These are phyloP conservation scores for Betta splendens DNA, from an alignment of 2,797 vertebrate species.

Conservation along the genomic window DNA sequence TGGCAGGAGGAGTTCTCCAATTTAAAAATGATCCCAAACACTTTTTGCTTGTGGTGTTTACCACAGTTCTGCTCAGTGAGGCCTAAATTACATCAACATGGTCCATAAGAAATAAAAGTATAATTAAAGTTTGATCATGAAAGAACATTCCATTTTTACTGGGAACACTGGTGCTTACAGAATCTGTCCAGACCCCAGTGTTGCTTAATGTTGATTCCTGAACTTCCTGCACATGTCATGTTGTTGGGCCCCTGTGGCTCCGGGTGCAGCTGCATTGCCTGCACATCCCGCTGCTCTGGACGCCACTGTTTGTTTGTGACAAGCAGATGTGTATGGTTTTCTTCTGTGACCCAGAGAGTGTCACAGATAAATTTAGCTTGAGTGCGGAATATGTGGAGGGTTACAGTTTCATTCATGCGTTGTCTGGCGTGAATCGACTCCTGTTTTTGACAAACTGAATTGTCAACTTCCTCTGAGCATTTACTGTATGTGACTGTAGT, in stretches of 20 bases:
- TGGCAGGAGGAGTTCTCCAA: too few species aligned
- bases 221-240: slow-evolving; percentile 43
- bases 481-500: background rate
- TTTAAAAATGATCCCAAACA: too few species aligned
- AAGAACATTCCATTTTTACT: too few species aligned
- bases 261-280: slow-evolving; percentile 44
- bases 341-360: slow-evolving; percentile 8
- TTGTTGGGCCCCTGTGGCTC: slow-evolving; percentile 33
- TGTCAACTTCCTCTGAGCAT: background rate
- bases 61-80: too few species aligned
- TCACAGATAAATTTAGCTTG: background rate
- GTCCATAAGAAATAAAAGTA: too few species aligned
- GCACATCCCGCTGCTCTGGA: slow-evolving; percentile 37
- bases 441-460: background rate
- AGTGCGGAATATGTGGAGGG: background rate
- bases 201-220: slow-evolving; percentile 32
- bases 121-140: too few species aligned
- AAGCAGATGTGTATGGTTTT: slow-evolving; percentile 25
- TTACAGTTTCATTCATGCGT: background rate
- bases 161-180: background rate
- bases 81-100: too few species aligned
- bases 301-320: slow-evolving; percentile 18
- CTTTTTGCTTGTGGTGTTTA: too few species aligned
- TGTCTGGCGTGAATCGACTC: background rate
- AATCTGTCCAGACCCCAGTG: slow-evolving; percentile 18